Percentiles rank a stretch among this genome's conserved stretches.
These are phyloP conservation scores for Anaspis maculata DNA, from an alignment of 2,888 invertebrate genomes.

Conservation along the genomic window DNA sequence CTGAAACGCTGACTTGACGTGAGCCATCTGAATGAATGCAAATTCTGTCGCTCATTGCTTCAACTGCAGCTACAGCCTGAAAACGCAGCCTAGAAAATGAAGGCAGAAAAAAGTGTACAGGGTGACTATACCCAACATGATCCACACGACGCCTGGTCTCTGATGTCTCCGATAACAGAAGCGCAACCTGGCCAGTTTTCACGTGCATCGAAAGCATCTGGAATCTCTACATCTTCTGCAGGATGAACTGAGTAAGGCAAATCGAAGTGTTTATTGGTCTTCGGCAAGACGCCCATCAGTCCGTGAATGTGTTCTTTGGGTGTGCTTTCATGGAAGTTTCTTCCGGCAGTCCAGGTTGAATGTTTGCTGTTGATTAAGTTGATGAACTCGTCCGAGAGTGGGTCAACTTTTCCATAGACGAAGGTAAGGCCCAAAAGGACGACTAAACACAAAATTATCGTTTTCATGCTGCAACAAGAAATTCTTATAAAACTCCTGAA, in stretches of 20 bases:
- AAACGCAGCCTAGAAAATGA: constrained; percentile 1
- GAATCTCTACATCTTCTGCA: constrained; percentile 1
- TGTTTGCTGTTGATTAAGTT: constrained; percentile 3
- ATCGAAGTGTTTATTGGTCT: background rate
- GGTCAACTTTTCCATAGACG: background rate
- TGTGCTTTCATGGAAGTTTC: constrained; percentile 5
- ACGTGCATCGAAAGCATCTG: constrained; percentile 6
- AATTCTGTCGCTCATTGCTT: constrained; percentile 8
- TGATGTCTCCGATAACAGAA: constrained; percentile 1
- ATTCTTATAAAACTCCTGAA: background rate
- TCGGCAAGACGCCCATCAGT: constrained; percentile 1
- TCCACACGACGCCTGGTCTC: constrained; percentile 7
- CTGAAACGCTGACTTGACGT: constrained; percentile 4
- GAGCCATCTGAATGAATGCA: constrained; percentile 9
- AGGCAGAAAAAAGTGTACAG: constrained; percentile 2
- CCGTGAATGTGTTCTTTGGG: background rate
- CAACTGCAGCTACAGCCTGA: constrained; percentile 8
- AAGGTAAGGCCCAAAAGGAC: background rate
- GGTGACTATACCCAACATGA: too few species aligned
- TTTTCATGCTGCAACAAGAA: background rate
- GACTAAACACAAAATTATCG: background rate
- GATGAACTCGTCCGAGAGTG: constrained; percentile 3
- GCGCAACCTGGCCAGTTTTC: constrained; percentile 4
- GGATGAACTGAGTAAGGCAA: constrained; percentile 3
- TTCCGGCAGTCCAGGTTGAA: constrained; percentile 4